These are phyloP conservation scores for Notoglanidium macrostoma DNA, from an alignment of 2,797 vertebrate species.

Conservation along the genomic window DNA sequence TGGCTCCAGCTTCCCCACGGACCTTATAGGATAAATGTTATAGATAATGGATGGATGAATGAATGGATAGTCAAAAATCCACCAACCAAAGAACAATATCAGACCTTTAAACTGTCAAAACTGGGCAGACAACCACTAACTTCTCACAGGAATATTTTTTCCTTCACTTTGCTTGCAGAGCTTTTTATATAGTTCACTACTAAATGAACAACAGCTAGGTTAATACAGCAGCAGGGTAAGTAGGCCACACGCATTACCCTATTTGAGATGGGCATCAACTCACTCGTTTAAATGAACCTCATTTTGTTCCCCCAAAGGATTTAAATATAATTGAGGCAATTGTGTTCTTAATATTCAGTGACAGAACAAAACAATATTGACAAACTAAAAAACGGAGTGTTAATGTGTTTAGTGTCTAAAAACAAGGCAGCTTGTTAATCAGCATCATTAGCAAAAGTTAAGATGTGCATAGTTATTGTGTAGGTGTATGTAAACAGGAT, in stretches of 20 bases:
- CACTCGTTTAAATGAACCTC: constrained; percentile 44
- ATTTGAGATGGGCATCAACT: constrained; percentile 45
- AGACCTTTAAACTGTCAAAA: not conserved
- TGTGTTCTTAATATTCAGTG: constrained; percentile 31
- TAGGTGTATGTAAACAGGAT: constrained; percentile 43
- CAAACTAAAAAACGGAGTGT: constrained; percentile 21
- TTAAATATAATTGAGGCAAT: constrained; percentile 50
- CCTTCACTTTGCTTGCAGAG: not conserved
- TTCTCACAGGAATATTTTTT: not conserved
- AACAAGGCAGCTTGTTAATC: constrained; percentile 12
- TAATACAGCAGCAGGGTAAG: constrained; percentile 37
- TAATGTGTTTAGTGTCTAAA: constrained; percentile 6
- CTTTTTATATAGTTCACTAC: not conserved
- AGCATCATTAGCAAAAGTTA: constrained; percentile 10
- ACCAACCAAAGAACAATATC: not conserved
- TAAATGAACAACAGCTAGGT: constrained; percentile 18
- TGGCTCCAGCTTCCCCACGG: no score
- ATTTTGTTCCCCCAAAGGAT: constrained; percentile 38
- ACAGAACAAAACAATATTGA: constrained; percentile 37
- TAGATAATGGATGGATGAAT: no score
- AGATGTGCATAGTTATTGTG: constrained; percentile 27
- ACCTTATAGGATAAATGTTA: no score
- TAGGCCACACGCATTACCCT: constrained; percentile 48
- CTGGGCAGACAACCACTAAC: not conserved
- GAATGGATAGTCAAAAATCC: not conserved